Conservation (phyloP, 2,113 vertebrate genomes). For the Megaleporinus macrocephalus region DNA sequence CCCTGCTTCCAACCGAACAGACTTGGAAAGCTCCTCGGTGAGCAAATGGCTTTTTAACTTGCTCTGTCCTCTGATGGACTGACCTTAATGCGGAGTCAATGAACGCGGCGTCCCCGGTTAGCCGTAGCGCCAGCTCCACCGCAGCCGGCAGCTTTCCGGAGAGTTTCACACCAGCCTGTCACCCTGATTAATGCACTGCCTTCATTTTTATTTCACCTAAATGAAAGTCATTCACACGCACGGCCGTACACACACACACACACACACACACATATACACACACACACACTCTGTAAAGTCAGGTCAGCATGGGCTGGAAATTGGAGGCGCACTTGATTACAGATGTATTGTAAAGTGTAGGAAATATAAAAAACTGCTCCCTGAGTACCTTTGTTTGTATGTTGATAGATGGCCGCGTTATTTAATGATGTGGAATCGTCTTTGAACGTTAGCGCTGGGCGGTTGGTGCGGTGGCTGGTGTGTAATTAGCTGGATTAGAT, state of each 20-base stretch:
- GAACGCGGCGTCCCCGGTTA: slow-evolving; percentile 5
- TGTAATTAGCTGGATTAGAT: slow-evolving; percentile 35
- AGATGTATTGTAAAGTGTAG: not conserved
- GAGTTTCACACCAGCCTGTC: slow-evolving; percentile 37
- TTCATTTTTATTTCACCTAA: slow-evolving; percentile 35
- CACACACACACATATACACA: not conserved
- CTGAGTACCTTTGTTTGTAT: not conserved
- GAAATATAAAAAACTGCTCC: not conserved
- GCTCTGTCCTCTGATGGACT: slow-evolving; percentile 24
- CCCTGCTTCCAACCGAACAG: not conserved
- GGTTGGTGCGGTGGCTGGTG: not conserved
- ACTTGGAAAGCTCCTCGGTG: not conserved
- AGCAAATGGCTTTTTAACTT: slow-evolving; percentile 37
- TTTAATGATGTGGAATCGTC: slow-evolving; percentile 22
- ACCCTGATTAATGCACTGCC: slow-evolving; percentile 45
- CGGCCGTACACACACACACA: not conserved
- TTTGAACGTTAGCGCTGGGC: slow-evolving; percentile 2
- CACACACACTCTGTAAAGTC: too few relatives aligned
- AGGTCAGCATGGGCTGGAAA: not conserved
- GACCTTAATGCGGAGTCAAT: slow-evolving; percentile 35
- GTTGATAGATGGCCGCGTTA: not conserved
- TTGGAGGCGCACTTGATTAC: not conserved
- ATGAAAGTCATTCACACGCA: slow-evolving; percentile 29
- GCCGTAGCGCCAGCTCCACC: slow-evolving; percentile 2
- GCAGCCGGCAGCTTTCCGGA: slow-evolving; percentile 6